These are phyloP conservation scores for Tuta absoluta DNA, from an alignment of 2,888 invertebrate species.

Conservation along the genomic window DNA sequence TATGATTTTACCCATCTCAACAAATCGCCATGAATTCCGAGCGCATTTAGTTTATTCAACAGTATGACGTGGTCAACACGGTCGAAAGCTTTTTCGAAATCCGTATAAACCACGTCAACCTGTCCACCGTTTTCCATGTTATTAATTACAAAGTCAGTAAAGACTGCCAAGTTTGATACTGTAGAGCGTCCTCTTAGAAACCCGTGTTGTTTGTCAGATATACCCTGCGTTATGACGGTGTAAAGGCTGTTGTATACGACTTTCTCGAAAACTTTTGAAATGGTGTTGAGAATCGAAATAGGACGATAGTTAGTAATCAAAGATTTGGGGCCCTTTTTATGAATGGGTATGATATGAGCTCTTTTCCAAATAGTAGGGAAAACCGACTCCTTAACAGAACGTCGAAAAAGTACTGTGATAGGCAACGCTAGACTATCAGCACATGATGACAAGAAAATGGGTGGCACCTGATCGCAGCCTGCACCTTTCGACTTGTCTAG, in stretches of 20 bases:
- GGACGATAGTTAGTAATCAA: slow-evolving; percentile 24
- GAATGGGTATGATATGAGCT: too few species aligned
- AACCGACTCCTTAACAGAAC: slow-evolving; percentile 17
- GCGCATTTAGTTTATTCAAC: background rate
- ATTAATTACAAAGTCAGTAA: slow-evolving; percentile 7
- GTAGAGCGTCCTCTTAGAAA: slow-evolving; percentile 24
- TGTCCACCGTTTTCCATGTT: slow-evolving; percentile 21
- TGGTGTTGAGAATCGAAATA: slow-evolving; percentile 14
- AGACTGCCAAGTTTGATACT: slow-evolving; percentile 15
- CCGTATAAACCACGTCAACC: slow-evolving; percentile 26
- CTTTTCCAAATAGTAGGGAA: slow-evolving; percentile 27
- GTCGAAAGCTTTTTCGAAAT: slow-evolving; percentile 24
- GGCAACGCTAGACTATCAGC: slow-evolving; percentile 5
- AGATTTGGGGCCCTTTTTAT: slow-evolving; percentile 21
- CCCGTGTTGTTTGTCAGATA: slow-evolving; percentile 22
- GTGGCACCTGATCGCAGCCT: background rate
- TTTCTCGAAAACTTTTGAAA: slow-evolving; percentile 25
- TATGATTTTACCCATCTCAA: background rate
- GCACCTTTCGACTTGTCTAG: background rate
- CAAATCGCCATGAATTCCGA: slow-evolving; percentile 12
- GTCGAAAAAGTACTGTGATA: slow-evolving; percentile 65
- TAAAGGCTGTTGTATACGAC: slow-evolving; percentile 23
- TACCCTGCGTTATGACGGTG: slow-evolving; percentile 5
- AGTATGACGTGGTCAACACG: slow-evolving; percentile 20
- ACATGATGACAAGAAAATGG: background rate